Evolutionary conservation across 53 echinoderm and acorn worm species (phyloP).

Genomic region (Luidia sarsii): DNA sequence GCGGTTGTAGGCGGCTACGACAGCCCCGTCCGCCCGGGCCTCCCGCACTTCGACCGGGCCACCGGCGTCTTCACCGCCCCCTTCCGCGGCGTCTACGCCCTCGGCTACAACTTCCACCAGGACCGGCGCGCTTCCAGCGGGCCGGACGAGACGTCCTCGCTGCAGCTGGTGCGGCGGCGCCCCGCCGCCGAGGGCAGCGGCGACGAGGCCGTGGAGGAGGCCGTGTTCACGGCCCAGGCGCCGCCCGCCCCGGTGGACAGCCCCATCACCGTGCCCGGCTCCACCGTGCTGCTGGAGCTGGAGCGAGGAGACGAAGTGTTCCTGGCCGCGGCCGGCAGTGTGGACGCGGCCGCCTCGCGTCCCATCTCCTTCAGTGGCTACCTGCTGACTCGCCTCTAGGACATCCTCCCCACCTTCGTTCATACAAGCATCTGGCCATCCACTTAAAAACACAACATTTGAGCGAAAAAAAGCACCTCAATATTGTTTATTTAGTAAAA

Average conservation of each 20-base stretch:
- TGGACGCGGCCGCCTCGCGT: background rate
- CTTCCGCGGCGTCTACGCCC: slow-evolving; percentile 22
- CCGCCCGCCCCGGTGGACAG: background rate
- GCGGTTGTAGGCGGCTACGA: background rate
- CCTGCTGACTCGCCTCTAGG: slow-evolving; percentile 15
- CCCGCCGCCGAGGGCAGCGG: background rate
- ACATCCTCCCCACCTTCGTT: too few species aligned
- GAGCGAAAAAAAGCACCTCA: too few species aligned
- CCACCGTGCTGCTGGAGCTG: slow-evolving; percentile 2
- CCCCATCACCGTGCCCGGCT: background rate
- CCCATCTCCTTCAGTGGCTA: slow-evolving; percentile 37
- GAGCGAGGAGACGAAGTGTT: slow-evolving; percentile 18
- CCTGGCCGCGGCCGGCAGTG: background rate
- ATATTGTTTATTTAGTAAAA: too few species aligned
- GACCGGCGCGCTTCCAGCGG: background rate
- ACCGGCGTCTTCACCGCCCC: slow-evolving; percentile 35
- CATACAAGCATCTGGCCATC: too few species aligned
- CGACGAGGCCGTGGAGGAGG: background rate
- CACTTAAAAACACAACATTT: too few species aligned
- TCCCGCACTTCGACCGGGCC: slow-evolving; percentile 6
- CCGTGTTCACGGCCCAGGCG: too few species aligned
- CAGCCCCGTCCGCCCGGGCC: background rate
- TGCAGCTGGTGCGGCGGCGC: slow-evolving; percentile 10
- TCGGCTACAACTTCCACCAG: slow-evolving; percentile 29
- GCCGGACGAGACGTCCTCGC: background rate